Evolutionary conservation across 2,888 invertebrate genomes (phyloP), one percentile per base, ranked within the genome.

Genomic region (Anagyrus pseudococci): DNA sequence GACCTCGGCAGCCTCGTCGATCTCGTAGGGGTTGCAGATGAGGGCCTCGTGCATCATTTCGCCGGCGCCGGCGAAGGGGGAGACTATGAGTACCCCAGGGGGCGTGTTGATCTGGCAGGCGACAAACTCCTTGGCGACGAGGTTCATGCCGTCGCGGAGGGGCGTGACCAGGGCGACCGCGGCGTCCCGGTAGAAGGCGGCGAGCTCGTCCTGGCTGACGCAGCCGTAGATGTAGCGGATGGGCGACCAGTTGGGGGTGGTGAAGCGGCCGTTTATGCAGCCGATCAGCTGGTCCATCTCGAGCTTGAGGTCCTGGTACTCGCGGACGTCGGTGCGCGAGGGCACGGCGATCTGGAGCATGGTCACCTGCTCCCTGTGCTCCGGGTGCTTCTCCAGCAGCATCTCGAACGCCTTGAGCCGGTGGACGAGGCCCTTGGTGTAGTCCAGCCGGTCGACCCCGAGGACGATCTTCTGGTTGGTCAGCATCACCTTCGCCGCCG

Each of bases 11-110:
- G 93, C 93, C 69, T 91, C 91, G 72, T 93, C 90, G 53, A 94
- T 85, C 79, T 95, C 94, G 73, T 94, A 94, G 0, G 94, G 94
- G 80, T 95, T 95, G 77, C 93, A 93, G 54, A 93, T 88, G 10
- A 95, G 84, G 2, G 94, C 94, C 78, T 95, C 94, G 81, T 94
- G 94, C 94, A 95, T 94, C 85, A 92, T 94, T 80, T 94, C 94
- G 0, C 94, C 94, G 6, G 95, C 94, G 1, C 95, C 95, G 60
- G 95, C 94, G 77, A 95, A 95, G 0, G 94, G 94, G 0, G 94
- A 94, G 8, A 95, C 89, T 53, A 95, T 91, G 40, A 95, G 82
- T 0, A 95, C 94, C 2, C 95, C 95, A 0, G 91, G 93, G 0
- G 91, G 89, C 23, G 87, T 87, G 73, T 93, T 93, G 37, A 94